Evolutionary conservation across 2,113 vertebrate species (phyloP), one percentile per base, ranked within the genome.

Genomic region (Herpetotheres cachinnans): DNA sequence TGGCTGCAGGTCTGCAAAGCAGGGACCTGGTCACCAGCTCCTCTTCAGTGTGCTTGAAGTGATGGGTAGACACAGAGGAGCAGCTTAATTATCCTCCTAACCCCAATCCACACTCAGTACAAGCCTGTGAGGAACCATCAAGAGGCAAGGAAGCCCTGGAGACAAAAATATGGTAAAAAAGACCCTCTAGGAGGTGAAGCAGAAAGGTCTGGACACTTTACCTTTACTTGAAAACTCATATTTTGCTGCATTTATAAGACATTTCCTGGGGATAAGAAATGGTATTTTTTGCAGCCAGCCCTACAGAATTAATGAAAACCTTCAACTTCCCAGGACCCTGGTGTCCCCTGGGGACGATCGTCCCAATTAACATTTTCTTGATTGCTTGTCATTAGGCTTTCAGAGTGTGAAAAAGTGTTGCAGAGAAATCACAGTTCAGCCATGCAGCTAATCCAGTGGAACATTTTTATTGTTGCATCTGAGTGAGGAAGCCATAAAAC

Each of bases 351-450:
- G 38, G 91, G 69, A 54, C 70, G 90, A 77, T 94, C 0, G 47
- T 91, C 91, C 95, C 97, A 96, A 96, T 97, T 97, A 97, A 96
- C 89, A 90, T 93, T 81, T 93, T 95, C 95, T 93, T 95, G 96
- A 94, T 96, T 91, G 87, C 89, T 83, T 90, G 91, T 95, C 97
- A 93, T 97, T 96, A 97, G 89, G 55, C 94, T 93, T 94, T 96
- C 89, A 95, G 89, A 96, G 93, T 95, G 82, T 96, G 93, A 94
- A 95, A 81, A 95, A 94, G 18, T 55, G 58, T 69, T 91, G 72
- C 84, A 88, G 89, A 93, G 95, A 95, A 97, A 95, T 96, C 89
- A 92, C 97, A 96, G 93, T 93, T 96, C 95, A 93, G 78, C 80
- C 96, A 78, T 20, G 6, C 66, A 86, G 83, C 93, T 97, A 97